Base-by-base conservation (phyloP, 2,797 vertebrate genomes). In the Microctenopoma stevenorrisi region DNA sequence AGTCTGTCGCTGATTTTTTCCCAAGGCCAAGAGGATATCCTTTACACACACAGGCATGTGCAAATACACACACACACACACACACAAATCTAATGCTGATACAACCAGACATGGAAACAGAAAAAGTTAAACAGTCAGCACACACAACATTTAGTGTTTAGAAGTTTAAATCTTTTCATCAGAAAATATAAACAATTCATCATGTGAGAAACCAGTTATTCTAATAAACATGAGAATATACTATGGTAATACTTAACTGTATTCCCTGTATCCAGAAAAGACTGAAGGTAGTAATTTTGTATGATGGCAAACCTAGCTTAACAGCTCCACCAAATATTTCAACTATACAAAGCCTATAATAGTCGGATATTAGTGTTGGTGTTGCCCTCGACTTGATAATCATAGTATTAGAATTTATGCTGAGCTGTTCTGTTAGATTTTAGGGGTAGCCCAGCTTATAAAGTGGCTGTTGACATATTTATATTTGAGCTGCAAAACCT, bases 1-100 rank as follows among this genome's bases (percentile, higher is more conserved):
- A 87, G 81, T 79, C 83, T 88, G 76, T 84, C 71, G 30, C 74
- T 78, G 69, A 86, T 76, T 88, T 86, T 86, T 83, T 82, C 76
- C 79, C 85, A 90, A 90, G 88, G 85, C 86, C 83, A 73, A 84
- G 83, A 89, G 86, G 86, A 90, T 87, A 90, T 88, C 86, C 84
- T 85, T 83, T 84, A 84, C 52, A 72, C 58, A 43, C 46, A 49
- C 69, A 55, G 48, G 22, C 40, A 56, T 57, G 52, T 68, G 54
- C 51, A 50, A 55, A 30, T 48, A 64, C 56, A 51, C 50, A 38
- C 64, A 51, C 59, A 68, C 37, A 26, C 35, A 65, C 67, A 30
- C 18, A 18, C 18, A 18, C 18, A 18, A 18, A 18, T 18, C 48
- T 16, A 77, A 64, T 44, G 48, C 48, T 67, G 67, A 68, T 61